Evolutionary conservation across 2,797 vertebrate genomes (phyloP).

Genomic region (Gymnothorax reevesii): DNA sequence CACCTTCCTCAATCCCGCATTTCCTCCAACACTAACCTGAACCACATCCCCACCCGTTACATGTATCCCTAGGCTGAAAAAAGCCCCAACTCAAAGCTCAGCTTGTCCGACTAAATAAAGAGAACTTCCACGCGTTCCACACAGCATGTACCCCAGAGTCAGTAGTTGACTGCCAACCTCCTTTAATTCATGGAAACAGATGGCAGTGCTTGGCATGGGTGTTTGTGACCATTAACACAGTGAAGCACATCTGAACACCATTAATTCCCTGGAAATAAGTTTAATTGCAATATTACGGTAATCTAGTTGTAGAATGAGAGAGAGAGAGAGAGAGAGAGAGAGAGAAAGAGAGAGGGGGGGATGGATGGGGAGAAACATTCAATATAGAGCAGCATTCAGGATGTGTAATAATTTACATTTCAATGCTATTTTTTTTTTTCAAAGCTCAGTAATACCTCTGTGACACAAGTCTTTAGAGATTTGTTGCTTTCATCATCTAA

Average conservation of each 20-base stretch:
- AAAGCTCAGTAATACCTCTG: background rate
- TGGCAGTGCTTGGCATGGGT: slow-evolving; percentile 17
- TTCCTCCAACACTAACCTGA: background rate
- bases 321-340: background rate
- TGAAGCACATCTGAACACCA: slow-evolving; percentile 23
- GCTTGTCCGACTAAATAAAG: background rate
- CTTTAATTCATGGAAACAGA: slow-evolving; percentile 17
- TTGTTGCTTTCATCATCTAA: background rate
- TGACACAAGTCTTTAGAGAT: background rate
- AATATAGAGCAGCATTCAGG: no score
- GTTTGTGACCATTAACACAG: slow-evolving; percentile 20
- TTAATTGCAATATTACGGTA: slow-evolving; percentile 28
- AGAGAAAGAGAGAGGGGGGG: no score
- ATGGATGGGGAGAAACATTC: background rate
- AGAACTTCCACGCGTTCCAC: background rate
- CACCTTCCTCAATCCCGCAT: background rate
- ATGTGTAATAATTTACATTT: background rate
- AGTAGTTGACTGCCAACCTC: background rate
- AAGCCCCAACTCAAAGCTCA: background rate
- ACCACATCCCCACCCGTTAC: background rate
- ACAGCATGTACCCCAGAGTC: slow-evolving; percentile 14
- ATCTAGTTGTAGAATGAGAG: slow-evolving; percentile 6
- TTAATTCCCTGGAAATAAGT: slow-evolving; percentile 23
- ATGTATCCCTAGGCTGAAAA: background rate
- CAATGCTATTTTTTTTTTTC: background rate